Evolutionary conservation across 2,797 vertebrate species (phyloP).

Genomic region (Bovichtus diacanthus): DNA sequence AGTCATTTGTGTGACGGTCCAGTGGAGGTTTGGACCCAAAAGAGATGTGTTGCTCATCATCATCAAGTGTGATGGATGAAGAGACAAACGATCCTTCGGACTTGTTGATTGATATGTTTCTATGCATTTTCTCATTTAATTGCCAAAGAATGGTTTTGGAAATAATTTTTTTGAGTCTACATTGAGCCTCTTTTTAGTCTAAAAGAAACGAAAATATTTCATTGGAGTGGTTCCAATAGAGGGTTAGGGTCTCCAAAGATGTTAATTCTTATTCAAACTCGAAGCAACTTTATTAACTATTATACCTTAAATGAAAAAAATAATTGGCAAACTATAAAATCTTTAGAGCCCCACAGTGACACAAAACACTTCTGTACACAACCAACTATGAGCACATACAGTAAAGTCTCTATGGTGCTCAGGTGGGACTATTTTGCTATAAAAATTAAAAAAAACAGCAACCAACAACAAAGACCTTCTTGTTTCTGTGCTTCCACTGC

Average conservation of each 20-base stretch:
- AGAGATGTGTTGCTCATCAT: too few species aligned
- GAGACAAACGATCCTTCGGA: background rate
- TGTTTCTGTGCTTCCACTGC: conserved; percentile 22
- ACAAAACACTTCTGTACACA: background rate
- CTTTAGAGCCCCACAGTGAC: background rate
- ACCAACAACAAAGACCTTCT: conserved; percentile 39
- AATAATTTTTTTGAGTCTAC: too few species aligned
- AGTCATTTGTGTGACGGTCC: background rate
- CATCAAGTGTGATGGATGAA: too few species aligned
- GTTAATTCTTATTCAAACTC: background rate
- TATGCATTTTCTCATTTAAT: background rate
- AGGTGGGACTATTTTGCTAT: background rate
- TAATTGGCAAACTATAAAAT: background rate
- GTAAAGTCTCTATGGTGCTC: background rate
- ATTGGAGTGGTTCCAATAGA: background rate
- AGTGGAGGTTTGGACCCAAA: too few species aligned
- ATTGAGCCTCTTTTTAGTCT: background rate
- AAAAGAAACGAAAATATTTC: background rate
- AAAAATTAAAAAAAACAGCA: background rate
- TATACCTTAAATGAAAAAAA: background rate
- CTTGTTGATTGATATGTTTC: background rate
- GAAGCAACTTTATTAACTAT: background rate
- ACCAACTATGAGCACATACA: background rate
- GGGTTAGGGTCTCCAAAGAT: too few species aligned
- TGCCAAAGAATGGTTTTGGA: background rate